These are phyloP conservation scores for Lycocerus yunnanus DNA, from an alignment of 2,888 invertebrate species.

Conservation along the genomic window DNA sequence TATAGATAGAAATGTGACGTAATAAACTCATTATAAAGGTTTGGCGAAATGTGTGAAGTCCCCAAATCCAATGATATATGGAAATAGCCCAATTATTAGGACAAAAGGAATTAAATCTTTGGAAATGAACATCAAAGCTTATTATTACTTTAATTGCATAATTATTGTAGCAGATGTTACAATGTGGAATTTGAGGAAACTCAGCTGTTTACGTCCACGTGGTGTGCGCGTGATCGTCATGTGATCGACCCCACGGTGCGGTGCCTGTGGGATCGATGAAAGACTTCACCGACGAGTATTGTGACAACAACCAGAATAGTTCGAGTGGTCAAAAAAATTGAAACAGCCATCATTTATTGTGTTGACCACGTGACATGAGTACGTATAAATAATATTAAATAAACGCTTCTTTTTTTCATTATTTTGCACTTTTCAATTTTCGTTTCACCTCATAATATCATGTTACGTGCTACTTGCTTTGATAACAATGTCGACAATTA, in stretches of 20 bases:
- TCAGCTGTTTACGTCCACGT: slow-evolving; percentile 40
- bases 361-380: slow-evolving; percentile 48
- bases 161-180: slow-evolving; percentile 19
- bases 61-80: background rate
- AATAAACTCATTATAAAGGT: background rate
- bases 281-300: slow-evolving; percentile 32
- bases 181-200: slow-evolving; percentile 20
- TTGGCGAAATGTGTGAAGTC: background rate
- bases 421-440: slow-evolving; percentile 10
- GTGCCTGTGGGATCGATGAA: slow-evolving; percentile 47
- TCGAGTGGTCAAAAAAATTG: slow-evolving; percentile 36
- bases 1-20: background rate
- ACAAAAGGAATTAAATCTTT: background rate
- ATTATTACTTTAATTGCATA: background rate
- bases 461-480: background rate
- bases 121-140: background rate
- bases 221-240: slow-evolving; percentile 49
- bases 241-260: slow-evolving; percentile 41
- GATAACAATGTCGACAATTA: background rate
- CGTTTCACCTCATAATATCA: background rate
- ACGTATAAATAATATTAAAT: slow-evolving; percentile 36
- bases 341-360: slow-evolving; percentile 36
- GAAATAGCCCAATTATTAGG: background rate
- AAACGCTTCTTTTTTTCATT: background rate
- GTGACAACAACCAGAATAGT: slow-evolving; percentile 21